Conservation (phyloP, 2,888 invertebrate genomes). For the Pegoplata infirma region DNA sequence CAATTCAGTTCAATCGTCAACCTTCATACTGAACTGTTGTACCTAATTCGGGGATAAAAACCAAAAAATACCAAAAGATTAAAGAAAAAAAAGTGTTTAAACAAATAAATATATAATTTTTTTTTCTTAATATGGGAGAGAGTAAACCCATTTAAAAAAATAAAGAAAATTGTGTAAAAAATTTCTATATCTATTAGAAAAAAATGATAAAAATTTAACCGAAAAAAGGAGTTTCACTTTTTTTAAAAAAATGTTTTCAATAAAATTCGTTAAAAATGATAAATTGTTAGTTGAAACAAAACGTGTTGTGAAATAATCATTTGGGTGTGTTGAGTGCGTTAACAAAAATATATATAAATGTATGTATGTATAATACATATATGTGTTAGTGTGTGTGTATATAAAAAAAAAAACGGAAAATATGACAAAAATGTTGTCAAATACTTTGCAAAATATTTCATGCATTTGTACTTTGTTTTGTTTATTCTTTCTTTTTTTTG, state of each 20-base stretch:
- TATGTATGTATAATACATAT: too few relatives aligned
- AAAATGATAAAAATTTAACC: neutral
- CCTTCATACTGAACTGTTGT: constrained; percentile 57
- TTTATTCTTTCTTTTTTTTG: neutral
- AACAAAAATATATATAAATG: neutral
- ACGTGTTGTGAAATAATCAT: neutral
- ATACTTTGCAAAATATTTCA: neutral
- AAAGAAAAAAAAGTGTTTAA: constrained; percentile 24
- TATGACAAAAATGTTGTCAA: neutral
- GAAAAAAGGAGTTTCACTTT: neutral
- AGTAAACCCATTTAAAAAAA: neutral
- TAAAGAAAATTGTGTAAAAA: neutral
- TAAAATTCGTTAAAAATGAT: neutral
- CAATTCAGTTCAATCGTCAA: constrained; percentile 60
- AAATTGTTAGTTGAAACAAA: constrained; percentile 3
- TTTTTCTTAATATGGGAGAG: neutral
- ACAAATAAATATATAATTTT: constrained; percentile 1
- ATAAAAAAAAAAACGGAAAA: neutral
- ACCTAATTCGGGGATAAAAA: constrained; percentile 45
- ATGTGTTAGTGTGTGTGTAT: neutral
- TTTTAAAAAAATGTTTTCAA: neutral
- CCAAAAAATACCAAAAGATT: constrained; percentile 20
- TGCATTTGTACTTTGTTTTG: neutral
- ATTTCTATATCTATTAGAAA: neutral
- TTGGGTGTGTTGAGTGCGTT: neutral